Base-by-base conservation (phyloP, 2,888 invertebrate species). In the Polylopha cassiicola region DNA sequence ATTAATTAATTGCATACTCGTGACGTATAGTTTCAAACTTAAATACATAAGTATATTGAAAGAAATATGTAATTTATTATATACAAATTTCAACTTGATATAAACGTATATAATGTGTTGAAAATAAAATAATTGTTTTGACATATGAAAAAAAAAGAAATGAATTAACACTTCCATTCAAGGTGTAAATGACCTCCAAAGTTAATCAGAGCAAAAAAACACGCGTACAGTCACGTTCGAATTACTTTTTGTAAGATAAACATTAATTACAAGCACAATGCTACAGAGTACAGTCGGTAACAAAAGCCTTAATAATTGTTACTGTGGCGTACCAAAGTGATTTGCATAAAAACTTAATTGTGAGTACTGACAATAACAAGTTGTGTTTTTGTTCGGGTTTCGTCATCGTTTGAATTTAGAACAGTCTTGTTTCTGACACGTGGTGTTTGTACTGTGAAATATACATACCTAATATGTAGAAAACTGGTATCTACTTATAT, bases 341-440 rank as follows among this genome's bases (percentile, higher is more conserved):
- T 58, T 57, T 55, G 51, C 45, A 58, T 55, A 59, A 58, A 56
- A 58, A 59, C 46, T 43, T 39, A 43, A 43, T 47, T 45, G 39
- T 39, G 48, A 37, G 43, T 46, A 45, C 44, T 44, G 47, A 51
- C 50, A 51, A 48, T 37, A 44, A 44, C 39, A 37, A 41, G 44
- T 10, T 14, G 24, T 28, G 36, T 37, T 44, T 32, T 41, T 44
- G 39, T 36, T n/a, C 8, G 9, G 5, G 26, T 42, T 32, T 37
- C 42, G 29, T 37, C 31, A 28, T 28, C 32, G 27, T 23, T 17
- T 8, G 31, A 27, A 37, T 42, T 31, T 41, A 29, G 41, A 36
- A 24, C 34, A 18, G 13, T 18, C 27, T 23, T 22, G 6, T n/a
- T 34, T 11, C 9, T 23, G 24, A 7, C 18, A 8, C 8, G n/a